Evolutionary conservation across 2,888 invertebrate genomes (phyloP).

Genomic region (Phytoseiulus persimilis): DNA sequence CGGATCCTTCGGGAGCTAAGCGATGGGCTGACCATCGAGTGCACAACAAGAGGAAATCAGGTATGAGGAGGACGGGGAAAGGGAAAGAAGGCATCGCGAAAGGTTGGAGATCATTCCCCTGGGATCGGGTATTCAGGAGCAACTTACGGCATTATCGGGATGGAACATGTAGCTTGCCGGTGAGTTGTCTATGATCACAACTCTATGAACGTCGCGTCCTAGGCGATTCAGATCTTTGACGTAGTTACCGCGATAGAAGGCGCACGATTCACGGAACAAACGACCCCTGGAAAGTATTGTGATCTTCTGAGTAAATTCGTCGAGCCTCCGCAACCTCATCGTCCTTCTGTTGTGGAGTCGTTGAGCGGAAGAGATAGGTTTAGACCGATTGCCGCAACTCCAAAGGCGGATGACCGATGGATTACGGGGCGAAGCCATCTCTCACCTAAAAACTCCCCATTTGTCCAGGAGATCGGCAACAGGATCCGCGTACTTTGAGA

Average conservation of each 20-base stretch:
- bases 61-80: no score
- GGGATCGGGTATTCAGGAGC: background rate
- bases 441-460: slow-evolving; percentile 87
- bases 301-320: background rate
- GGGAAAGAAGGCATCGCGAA: no score
- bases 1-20: no score
- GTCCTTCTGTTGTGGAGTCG: no score
- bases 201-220: slow-evolving; percentile 88
- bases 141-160: slow-evolving; percentile 96
- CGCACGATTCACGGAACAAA: slow-evolving; percentile 98
- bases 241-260: slow-evolving; percentile 98
- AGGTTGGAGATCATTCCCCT: background rate
- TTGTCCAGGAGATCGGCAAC: slow-evolving; percentile 95
- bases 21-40: no score
- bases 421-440: background rate
- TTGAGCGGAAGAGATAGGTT: no score
- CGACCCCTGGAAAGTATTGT: slow-evolving; percentile 52
- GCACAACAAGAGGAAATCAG: no score
- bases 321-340: no score
- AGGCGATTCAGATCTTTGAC: slow-evolving; percentile 98
- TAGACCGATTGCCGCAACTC: background rate
- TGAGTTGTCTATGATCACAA: slow-evolving; percentile 98
- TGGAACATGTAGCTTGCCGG: slow-evolving; percentile 99
- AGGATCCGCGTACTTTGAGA: slow-evolving; percentile 99
- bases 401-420: no score